phyloP scores from a whole-genome alignment of 2,113 vertebrate species.

The Cyphomyrus plagiostoma region DNA sequence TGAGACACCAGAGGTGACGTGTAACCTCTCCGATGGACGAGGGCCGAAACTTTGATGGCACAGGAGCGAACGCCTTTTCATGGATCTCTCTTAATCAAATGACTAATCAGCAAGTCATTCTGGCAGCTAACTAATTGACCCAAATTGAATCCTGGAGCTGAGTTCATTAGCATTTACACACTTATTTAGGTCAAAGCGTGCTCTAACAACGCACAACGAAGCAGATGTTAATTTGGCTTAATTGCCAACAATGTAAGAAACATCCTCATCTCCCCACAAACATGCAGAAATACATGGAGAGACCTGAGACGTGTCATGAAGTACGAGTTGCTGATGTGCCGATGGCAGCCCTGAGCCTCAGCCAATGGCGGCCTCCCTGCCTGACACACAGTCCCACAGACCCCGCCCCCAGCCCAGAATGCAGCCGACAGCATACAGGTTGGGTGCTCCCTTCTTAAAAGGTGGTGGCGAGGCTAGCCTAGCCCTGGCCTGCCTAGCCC shows the following conservation, averaged over 20 bases:
- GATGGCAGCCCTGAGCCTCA: background rate
- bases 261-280: background rate
- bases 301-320: background rate
- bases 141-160: constrained; percentile 38
- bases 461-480: background rate
- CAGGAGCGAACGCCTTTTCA: constrained; percentile 25
- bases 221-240: constrained; percentile 20
- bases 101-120: constrained; percentile 38
- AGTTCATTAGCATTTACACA: constrained; percentile 35
- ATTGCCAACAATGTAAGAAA: background rate
- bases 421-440: background rate
- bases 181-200: constrained; percentile 40
- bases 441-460: background rate
- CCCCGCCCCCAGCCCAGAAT: background rate
- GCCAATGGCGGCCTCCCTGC: background rate
- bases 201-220: constrained; percentile 22
- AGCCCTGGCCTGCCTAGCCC: too few relatives aligned
- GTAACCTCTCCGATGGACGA: constrained; percentile 15
- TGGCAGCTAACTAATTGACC: constrained; percentile 43
- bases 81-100: constrained; percentile 30
- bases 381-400: background rate
- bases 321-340: background rate
- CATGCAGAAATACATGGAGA: background rate
- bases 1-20: constrained; percentile 35
- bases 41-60: background rate